A percentile compares a stretch with the other conserved stretches of the same genome.
These are phyloP conservation scores for Aplochiton taeniatus DNA, from an alignment of 2,797 vertebrate species.

Conservation along the genomic window DNA sequence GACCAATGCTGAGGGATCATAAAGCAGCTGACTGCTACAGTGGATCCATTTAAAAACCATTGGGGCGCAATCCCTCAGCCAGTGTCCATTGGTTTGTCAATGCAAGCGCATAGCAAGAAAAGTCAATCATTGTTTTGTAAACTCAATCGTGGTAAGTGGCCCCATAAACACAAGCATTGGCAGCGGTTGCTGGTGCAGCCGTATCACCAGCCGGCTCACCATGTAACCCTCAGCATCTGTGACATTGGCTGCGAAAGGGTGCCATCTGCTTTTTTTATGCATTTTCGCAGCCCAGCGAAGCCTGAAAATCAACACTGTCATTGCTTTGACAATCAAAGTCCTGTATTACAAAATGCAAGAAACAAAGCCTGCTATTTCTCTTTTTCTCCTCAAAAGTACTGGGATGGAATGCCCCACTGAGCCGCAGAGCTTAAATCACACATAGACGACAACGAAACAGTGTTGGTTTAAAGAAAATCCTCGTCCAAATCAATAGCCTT, in stretches of 20 bases:
- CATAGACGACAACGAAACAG: conserved; percentile 54
- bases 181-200: conserved; percentile 34
- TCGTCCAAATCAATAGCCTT: conserved; percentile 66
- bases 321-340: conserved; percentile 42
- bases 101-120: conserved; percentile 7
- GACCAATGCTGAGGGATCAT: neutral
- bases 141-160: conserved; percentile 25
- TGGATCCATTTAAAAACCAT: conserved; percentile 6
- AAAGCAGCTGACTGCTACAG: neutral
- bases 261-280: conserved; percentile 70
- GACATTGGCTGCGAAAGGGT: conserved; percentile 44
- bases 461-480: conserved; percentile 71
- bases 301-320: conserved; percentile 61
- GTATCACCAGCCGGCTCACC: conserved; percentile 46
- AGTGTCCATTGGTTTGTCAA: conserved; percentile 29
- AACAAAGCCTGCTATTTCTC: conserved; percentile 27
- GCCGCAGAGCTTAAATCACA: conserved; percentile 59
- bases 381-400: conserved; percentile 42
- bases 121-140: neutral
- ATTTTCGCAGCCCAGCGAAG: conserved; percentile 62
- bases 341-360: conserved; percentile 31
- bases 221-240: conserved; percentile 53
- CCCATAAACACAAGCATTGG: conserved; percentile 33
- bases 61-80: neutral
- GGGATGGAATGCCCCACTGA: conserved; percentile 34